Evolutionary conservation across 2,113 vertebrate species (phyloP).

Genomic region (Argyrosomus japonicus): DNA sequence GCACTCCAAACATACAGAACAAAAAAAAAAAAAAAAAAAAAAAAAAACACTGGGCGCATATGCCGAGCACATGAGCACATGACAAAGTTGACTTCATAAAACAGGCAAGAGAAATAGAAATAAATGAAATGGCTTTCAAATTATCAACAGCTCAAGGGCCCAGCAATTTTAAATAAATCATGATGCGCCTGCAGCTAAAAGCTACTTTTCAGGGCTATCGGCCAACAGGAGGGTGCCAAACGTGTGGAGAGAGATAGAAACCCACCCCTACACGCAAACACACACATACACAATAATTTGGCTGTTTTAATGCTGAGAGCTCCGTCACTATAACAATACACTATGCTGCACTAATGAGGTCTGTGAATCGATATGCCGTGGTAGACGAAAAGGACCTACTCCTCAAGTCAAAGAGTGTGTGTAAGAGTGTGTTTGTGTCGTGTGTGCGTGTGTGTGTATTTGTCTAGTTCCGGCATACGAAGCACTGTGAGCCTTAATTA

Average conservation of each 20-base stretch:
- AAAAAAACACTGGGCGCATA: background rate
- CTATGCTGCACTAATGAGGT: conserved; percentile 82
- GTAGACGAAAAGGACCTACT: conserved; percentile 71
- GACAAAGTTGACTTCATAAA: conserved; percentile 50
- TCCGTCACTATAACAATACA: conserved; percentile 81
- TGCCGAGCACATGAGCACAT: conserved; percentile 11
- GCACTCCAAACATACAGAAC: background rate
- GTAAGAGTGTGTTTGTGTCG: conserved; percentile 35
- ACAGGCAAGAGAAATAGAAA: conserved; percentile 64
- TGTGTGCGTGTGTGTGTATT: conserved; percentile 52
- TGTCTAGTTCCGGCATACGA: conserved; percentile 68
- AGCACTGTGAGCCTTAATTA: conserved; percentile 82
- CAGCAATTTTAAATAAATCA: conserved; percentile 87
- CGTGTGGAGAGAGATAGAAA: conserved; percentile 51
- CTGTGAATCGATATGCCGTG: conserved; percentile 80
- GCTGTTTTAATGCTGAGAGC: conserved; percentile 78
- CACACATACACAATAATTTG: conserved; percentile 65
- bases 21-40: background rate
- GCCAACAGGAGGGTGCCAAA: conserved; percentile 75
- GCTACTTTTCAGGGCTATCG: conserved; percentile 81
- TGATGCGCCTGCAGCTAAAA: conserved; percentile 84
- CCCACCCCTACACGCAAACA: conserved; percentile 5
- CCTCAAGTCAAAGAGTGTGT: conserved; percentile 65
- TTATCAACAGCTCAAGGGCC: conserved; percentile 81
- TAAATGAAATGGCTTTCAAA: conserved; percentile 82